Base-by-base conservation (phyloP, 1,140 invertebrate species). In the Aphelenchoides besseyi region DNA sequence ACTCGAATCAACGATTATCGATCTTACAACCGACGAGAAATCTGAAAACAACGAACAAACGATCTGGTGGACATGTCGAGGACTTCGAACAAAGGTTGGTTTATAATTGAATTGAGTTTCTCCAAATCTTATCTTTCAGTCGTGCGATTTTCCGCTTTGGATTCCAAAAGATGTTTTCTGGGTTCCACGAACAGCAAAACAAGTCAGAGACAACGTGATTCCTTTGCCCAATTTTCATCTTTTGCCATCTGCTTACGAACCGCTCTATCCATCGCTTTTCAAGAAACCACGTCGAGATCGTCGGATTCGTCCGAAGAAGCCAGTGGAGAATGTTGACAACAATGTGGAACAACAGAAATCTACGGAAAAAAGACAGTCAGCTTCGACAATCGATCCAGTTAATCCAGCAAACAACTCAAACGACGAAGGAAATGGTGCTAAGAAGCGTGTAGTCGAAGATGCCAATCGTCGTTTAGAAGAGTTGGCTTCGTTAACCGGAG, bases 1-100 rank as follows among this genome's bases (percentile, higher is more conserved):
- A 2, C 48, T 79, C 8, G 54, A 70, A 16, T 63, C 78, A 1
- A 28, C 76, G 52, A 57, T 69, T 28, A n/a, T 81, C 16, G 67
- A 74, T 23, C 54, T 52, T 18, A 57, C 66, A 30, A 53, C 9
- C 3, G 61, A 72, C 61, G 71, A 69, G 26, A 66, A 74, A 36
- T 26, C 62, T 64, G 59, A 54, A 23, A n/a, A n/a, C n/a, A 3
- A 59, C 35, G 62, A 68, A 33, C 5, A 59, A 23, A 48, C 32
- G 5, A 62, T 79, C 48, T 77, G 80, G 69, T 79, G 77, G 77
- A 78, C 70, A 2, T 79, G 77, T 61, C 74, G 74, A 12, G 76
- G 76, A 28, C 69, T 82, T n/a, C 41, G 57, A 16, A 54, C 32
- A 48, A 70, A 76, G 57, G 77, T 81, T n/a, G 67, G 36, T 48